Evolutionary conservation across 1,140 invertebrate species (phyloP).

Genomic region (Orchestia grillus): DNA sequence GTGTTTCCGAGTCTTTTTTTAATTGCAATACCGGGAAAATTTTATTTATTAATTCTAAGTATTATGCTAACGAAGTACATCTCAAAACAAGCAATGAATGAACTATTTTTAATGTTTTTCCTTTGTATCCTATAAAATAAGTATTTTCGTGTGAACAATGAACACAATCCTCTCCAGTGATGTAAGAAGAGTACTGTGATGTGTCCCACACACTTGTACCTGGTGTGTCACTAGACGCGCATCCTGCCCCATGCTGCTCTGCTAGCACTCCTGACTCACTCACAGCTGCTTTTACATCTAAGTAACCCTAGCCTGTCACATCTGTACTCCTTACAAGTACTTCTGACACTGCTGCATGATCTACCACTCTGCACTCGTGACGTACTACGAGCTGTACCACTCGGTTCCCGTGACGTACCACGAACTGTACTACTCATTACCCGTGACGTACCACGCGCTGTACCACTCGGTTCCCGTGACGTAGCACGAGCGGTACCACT

Average conservation of each 20-base stretch:
- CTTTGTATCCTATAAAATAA: not conserved
- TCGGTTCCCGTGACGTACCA: not conserved
- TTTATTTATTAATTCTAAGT: not conserved
- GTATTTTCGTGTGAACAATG: not conserved
- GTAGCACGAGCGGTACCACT: not conserved
- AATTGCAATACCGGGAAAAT: not conserved
- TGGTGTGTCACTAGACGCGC: no score
- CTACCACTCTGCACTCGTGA: not conserved
- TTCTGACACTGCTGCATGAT: no score
- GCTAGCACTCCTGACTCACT: no score
- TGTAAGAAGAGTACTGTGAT: no score
- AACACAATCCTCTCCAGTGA: no score
- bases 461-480: not conserved
- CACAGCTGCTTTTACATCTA: no score
- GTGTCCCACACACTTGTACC: no score
- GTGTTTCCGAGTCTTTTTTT: not conserved
- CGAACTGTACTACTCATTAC: not conserved
- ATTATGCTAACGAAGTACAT: not conserved
- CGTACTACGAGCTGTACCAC: not conserved
- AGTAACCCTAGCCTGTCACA: no score
- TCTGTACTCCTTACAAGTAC: no score
- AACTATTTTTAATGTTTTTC: not conserved
- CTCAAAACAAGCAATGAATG: not conserved
- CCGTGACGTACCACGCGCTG: not conserved
- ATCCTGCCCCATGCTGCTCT: no score